phyloP scores from a whole-genome alignment of 2,113 vertebrate genomes.

The Crotophaga sulcirostris region DNA sequence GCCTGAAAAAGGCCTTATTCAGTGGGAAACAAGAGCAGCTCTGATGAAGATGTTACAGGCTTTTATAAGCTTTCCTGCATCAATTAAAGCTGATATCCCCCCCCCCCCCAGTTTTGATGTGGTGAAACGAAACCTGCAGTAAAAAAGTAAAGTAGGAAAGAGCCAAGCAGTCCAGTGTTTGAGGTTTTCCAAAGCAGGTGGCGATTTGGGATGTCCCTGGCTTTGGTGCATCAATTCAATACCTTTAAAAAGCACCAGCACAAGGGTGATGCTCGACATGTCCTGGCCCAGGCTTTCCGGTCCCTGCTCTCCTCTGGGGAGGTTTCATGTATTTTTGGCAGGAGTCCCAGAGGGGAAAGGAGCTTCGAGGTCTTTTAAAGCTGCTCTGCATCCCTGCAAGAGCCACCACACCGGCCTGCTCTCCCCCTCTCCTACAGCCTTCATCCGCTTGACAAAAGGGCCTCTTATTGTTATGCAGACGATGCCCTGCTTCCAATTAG shows the following conservation, averaged over 20 bases:
- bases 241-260: not conserved
- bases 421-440: slow-evolving; percentile 12
- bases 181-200: not conserved
- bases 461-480: slow-evolving; percentile 69
- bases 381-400: not conserved
- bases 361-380: not conserved
- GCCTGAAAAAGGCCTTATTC: not conserved
- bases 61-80: not conserved
- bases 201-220: not conserved
- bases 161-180: not conserved
- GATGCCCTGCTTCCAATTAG: slow-evolving; percentile 74
- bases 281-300: not conserved
- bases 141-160: not conserved
- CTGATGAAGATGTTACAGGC: not conserved
- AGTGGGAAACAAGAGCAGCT: not conserved
- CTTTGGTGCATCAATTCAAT: not conserved
- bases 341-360: not conserved
- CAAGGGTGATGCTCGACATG: not conserved
- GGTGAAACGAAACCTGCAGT: not conserved
- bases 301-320: not conserved
- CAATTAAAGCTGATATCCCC: not conserved
- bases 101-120: not conserved
- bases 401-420: slow-evolving; percentile 2
- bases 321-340: not conserved
- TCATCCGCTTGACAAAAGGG: slow-evolving; percentile 66